Base-by-base conservation (phyloP, 2,888 invertebrate genomes). In the Pyralis farinalis region DNA sequence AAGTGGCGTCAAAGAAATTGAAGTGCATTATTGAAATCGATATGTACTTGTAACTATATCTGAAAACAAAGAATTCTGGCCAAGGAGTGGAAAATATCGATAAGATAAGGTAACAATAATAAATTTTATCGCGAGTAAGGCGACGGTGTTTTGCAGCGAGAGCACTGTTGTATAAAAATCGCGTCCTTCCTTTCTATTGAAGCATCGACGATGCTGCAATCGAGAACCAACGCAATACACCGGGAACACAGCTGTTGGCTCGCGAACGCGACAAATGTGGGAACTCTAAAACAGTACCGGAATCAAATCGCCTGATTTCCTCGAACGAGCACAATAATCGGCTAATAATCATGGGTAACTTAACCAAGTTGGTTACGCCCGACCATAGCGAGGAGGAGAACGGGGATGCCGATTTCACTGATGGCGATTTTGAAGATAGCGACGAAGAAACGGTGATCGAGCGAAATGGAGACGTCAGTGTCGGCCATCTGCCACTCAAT, bases 341-440 rank as follows among this genome's bases (percentile, higher is more conserved):
- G 55, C 44, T 55, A 47, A 35, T 30, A 53, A 72, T 56, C 43
- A 86, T 87, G 86, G 86, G 81, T 39, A 70, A 67, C 43, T 62
- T 61, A 44, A 68, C 75, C 22, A 73, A 78, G 57, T 63, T 70
- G 46, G 78, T 72, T 34, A 81, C 80, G 37, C 76, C 84, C 42
- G 81, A 76, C 48, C 80, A 79, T 55, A 86, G 78, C 44, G 86
- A 85, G 39, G 85, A 80, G 33, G 85, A 84, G 51, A 82, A 78
- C 47, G 87, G 85, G 7, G 85, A 80, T 7, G 83, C 76, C 30
- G n/a, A n/a, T n/a, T 89, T 89, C 58, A 86, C 87, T 12, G 88
- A 89, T 42, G 89, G 73, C 7, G 88, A 90, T 55, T 86, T 87
- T 43, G 84, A 69, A 7, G 86, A 84, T 50, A 75, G 82, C 4